A percentile compares a stretch with the other conserved stretches of the same genome.
Evolutionary conservation across 2,888 invertebrate genomes (phyloP).

Genomic region (Octonoba sinensis): DNA sequence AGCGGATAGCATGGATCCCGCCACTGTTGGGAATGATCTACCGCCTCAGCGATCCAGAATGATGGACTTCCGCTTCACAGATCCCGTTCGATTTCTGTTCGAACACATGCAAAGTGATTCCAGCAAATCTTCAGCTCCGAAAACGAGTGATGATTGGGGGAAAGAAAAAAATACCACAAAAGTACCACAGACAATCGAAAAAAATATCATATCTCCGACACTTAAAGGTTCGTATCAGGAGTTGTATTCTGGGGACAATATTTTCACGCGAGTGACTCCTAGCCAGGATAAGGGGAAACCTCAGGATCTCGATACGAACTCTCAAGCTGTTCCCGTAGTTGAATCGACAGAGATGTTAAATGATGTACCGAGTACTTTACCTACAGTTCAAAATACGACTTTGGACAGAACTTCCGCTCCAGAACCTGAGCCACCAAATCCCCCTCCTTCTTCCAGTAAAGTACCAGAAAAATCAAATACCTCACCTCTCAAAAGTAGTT

Average conservation of each 20-base stretch:
- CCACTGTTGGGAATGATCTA: slow-evolving; percentile 32
- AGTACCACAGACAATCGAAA: slow-evolving; percentile 30
- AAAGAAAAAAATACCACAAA: slow-evolving; percentile 32
- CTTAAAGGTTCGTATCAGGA: slow-evolving; percentile 49
- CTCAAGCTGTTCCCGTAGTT: neutral
- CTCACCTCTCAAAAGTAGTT: slow-evolving; percentile 20
- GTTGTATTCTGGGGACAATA: slow-evolving; percentile 39
- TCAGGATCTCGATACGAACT: neutral
- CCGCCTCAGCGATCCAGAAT: slow-evolving; percentile 32
- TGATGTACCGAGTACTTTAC: slow-evolving; percentile 15
- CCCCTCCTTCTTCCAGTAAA: slow-evolving; percentile 8
- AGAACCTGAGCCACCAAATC: neutral
- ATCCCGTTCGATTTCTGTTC: slow-evolving; percentile 57
- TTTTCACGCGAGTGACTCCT: slow-evolving; percentile 37
- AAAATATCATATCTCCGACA: slow-evolving; percentile 37
- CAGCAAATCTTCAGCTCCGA: slow-evolving; percentile 20
- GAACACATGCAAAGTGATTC: slow-evolving; percentile 56
- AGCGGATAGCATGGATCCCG: slow-evolving; percentile 46
- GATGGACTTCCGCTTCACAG: slow-evolving; percentile 47
- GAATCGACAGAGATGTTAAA: neutral
- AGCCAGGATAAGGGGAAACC: slow-evolving; percentile 20
- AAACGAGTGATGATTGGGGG: slow-evolving; percentile 40
- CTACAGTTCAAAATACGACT: slow-evolving; percentile 19
- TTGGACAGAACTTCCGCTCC: slow-evolving; percentile 9
- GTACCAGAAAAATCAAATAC: neutral